Percentiles rank a stretch among this genome's conserved stretches.
Evolutionary conservation across 2,888 invertebrate genomes (phyloP).

Genomic region (Euphydryas editha): DNA sequence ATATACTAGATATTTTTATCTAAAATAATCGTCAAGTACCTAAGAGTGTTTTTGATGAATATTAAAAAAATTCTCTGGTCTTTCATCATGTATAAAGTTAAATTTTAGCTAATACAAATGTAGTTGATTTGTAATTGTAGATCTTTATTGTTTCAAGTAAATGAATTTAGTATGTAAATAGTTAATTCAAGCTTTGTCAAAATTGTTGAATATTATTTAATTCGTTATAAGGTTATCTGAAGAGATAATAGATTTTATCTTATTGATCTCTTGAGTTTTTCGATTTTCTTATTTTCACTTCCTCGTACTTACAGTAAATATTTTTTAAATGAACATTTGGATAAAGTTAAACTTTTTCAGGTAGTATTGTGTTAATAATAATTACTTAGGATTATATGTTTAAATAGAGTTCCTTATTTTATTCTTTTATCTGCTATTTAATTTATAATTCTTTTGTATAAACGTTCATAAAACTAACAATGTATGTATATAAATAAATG

Average conservation of each 20-base stretch:
- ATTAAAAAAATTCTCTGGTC: constrained; percentile 9
- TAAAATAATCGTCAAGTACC: not conserved
- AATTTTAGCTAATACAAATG: not conserved
- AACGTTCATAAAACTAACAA: not conserved
- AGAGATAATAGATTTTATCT: not conserved
- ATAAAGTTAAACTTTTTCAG: too few relatives aligned
- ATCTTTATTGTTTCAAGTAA: not conserved
- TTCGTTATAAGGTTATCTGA: not conserved
- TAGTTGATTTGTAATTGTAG: not conserved
- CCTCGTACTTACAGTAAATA: not conserved
- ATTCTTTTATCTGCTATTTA: not conserved
- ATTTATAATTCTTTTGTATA: not conserved
- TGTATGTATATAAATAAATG: constrained; percentile 8
- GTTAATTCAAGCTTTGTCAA: not conserved
- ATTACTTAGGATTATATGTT: too few relatives aligned
- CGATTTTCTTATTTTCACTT: not conserved
- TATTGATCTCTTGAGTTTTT: not conserved
- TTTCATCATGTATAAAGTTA: not conserved
- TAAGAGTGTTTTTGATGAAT: constrained; percentile 4
- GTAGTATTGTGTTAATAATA: too few relatives aligned
- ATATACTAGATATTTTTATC: not conserved
- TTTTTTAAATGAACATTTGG: too few relatives aligned
- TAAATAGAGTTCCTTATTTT: not conserved
- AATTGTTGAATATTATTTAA: not conserved
- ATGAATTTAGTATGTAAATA: constrained; percentile 1